A percentile compares a stretch with the other conserved stretches of the same genome.
Conservation (phyloP, 30 jellyfish, hydroid and myxozoan genomes). For the Aurelia sp. region DNA sequence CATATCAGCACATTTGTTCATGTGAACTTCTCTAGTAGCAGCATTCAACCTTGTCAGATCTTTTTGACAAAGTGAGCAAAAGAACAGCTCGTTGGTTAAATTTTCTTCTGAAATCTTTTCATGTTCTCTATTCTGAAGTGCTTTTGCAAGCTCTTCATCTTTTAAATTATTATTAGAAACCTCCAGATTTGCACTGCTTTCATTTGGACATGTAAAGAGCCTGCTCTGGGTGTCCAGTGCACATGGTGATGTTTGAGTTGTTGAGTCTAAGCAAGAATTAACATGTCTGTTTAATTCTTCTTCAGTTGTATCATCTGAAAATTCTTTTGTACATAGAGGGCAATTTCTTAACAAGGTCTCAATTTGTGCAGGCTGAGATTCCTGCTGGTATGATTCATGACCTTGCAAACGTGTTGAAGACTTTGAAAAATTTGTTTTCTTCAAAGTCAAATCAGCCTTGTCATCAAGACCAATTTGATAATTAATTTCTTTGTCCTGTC, state of each 20-base stretch:
- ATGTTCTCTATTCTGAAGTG: constrained; percentile 53
- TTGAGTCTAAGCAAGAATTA: constrained; percentile 42
- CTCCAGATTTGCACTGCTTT: neutral
- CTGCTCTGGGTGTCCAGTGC: too few relatives aligned
- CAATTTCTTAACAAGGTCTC: neutral
- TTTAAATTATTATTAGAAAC: neutral
- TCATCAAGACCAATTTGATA: neutral
- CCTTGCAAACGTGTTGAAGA: neutral
- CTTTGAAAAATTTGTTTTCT: neutral
- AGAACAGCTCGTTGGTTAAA: constrained; percentile 23
- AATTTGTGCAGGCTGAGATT: neutral
- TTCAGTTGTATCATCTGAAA: constrained; percentile 8
- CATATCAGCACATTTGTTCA: constrained; percentile 70
- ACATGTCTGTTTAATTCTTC: constrained; percentile 39
- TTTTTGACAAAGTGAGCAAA: constrained; percentile 61
- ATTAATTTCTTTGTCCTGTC: neutral
- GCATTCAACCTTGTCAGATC: constrained; percentile 43
- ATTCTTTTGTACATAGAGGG: constrained; percentile 26
- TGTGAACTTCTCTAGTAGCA: constrained; percentile 44
- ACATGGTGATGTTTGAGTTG: neutral
- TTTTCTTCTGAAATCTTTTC: constrained; percentile 37
- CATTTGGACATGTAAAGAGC: neutral
- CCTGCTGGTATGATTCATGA: neutral
- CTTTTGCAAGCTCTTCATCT: constrained; percentile 63
- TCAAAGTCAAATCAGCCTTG: neutral